Evolutionary conservation across 2,113 vertebrate species (phyloP).

Genomic region (Corydoras sp.): DNA sequence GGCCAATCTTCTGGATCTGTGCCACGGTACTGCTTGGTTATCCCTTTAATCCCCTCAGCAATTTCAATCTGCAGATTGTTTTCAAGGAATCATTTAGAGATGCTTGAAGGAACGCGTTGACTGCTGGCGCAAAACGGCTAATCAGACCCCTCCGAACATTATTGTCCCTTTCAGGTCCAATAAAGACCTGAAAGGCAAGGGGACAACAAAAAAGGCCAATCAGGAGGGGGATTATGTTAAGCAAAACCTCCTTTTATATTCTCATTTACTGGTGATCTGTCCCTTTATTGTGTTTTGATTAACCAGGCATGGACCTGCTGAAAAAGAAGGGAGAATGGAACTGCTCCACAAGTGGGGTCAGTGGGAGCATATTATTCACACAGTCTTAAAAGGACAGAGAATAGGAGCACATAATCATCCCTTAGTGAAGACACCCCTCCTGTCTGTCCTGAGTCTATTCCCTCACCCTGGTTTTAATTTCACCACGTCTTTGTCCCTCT

Average conservation of each 20-base stretch:
- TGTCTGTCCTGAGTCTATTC: slow-evolving; percentile 35
- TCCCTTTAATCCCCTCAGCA: slow-evolving; percentile 42
- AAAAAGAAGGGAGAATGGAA: slow-evolving; percentile 31
- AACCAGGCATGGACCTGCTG: slow-evolving; percentile 42
- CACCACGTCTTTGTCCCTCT: slow-evolving; percentile 43
- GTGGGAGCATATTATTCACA: slow-evolving; percentile 50
- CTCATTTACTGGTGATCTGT: slow-evolving; percentile 48
- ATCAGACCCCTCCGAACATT: slow-evolving; percentile 39
- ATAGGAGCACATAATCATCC: slow-evolving; percentile 49
- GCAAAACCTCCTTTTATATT: slow-evolving; percentile 49
- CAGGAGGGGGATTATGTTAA: slow-evolving; percentile 45
- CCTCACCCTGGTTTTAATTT: slow-evolving; percentile 56
- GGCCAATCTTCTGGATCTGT: slow-evolving; percentile 27
- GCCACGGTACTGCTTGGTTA: slow-evolving; percentile 20
- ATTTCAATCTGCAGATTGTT: slow-evolving; percentile 49
- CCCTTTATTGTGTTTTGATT: slow-evolving; percentile 46
- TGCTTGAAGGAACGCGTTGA: slow-evolving; percentile 46
- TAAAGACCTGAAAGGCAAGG: slow-evolving; percentile 35
- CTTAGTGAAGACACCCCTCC: slow-evolving; percentile 43
- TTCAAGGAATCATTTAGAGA: slow-evolving; percentile 45
- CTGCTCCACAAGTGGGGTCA: slow-evolving; percentile 37
- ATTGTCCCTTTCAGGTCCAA: slow-evolving; percentile 39
- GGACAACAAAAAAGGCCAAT: slow-evolving; percentile 46
- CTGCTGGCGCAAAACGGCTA: slow-evolving; percentile 44
- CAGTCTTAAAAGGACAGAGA: slow-evolving; percentile 45